Base-by-base conservation (phyloP, 2,797 vertebrate genomes). In the Myiothlypis coronata region DNA sequence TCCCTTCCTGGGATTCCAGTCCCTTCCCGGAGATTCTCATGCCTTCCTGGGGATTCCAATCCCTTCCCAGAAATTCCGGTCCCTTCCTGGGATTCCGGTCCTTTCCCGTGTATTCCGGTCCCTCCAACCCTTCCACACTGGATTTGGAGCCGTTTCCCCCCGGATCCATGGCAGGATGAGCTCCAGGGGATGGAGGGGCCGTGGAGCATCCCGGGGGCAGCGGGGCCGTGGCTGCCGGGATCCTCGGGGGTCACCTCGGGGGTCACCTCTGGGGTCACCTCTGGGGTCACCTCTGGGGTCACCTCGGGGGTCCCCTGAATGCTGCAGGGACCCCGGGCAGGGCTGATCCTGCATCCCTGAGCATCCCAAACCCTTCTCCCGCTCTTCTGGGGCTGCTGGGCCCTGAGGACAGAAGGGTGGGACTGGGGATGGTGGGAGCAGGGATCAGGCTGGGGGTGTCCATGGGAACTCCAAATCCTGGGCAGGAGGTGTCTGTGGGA, bases 351-450 rank as follows among this genome's bases (percentile, higher is more conserved):
- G 28, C 34, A 22, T 10, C 46, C 55, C 35, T 12, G 44, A 41
- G 24, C 12, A 41, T 9, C 53, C 44, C 53, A 59, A 9, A 27
- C 6, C 41, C 28, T 9, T 10, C 17, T 67, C 34, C 34, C 0
- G 0, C 28, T 22, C 13, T 39, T 11, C 52, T 8, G n/a, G 22
- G 16, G 39, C n/a, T 0, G 0, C 1, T 0, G 3, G 1, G n/a
- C 17, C 8, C 52, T 15, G 35, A 5, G 53, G 20, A 14, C 18
- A 23, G 8, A 57, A 4, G 30, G 8, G 1, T 14, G 35, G 55
- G 10, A 13, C 1, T 15, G 20, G 30, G 44, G 35, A 4, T 15
- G 35, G 10, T 12, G 23, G 19, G 35, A n/a, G 14, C 28, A 18
- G 23, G 41, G 61, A 26, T 35, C 56, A 12, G n/a, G 23, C 34